Evolutionary conservation across 2,113 vertebrate genomes (phyloP), one percentile per base, ranked within the genome.

Genomic region (Chaenogobius annularis): DNA sequence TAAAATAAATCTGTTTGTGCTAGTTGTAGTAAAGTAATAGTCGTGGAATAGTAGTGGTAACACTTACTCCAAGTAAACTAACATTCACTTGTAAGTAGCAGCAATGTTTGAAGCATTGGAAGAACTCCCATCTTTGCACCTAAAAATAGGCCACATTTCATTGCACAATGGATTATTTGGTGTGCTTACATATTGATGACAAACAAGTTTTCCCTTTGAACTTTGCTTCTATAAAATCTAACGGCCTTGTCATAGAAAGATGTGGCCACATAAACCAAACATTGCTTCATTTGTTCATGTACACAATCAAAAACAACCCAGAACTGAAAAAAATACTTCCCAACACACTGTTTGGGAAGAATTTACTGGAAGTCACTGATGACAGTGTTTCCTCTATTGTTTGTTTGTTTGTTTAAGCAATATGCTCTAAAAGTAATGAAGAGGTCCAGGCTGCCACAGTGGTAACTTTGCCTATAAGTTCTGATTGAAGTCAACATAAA

Each of bases 281-380:
- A 88, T 90, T 87, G 86, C 91, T 90, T 88, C 85, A 91, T 89
- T 89, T 88, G 87, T 78, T 86, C 83, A 85, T 84, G 81, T 86
- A 85, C 81, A 85, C 84, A 92, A 91, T 91, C 89, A 92, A 92
- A 91, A 82, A 85, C 89, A 92, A 87, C 85, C 84, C 88, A 78
- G 65, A 83, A 82, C 83, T 77, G 83, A 82, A 90, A 88, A 61
- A 61, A 61, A 61, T 26, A 61, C 19, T 62, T 68, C 72, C 83
- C 85, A 70, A 78, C 80, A 82, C 81, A 75, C 69, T 66, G 56
- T 72, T 77, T 75, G 83, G 90, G 72, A 50, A 68, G 70, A 79
- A 85, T 82, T 93, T 90, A 92, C 92, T 92, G 92, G 91, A 93
- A 93, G 85, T 85, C 69, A 75, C 76, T 67, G 84, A 91, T 90